These are phyloP conservation scores for Eurystomus gularis DNA, from an alignment of 2,113 vertebrate genomes.

Conservation along the genomic window DNA sequence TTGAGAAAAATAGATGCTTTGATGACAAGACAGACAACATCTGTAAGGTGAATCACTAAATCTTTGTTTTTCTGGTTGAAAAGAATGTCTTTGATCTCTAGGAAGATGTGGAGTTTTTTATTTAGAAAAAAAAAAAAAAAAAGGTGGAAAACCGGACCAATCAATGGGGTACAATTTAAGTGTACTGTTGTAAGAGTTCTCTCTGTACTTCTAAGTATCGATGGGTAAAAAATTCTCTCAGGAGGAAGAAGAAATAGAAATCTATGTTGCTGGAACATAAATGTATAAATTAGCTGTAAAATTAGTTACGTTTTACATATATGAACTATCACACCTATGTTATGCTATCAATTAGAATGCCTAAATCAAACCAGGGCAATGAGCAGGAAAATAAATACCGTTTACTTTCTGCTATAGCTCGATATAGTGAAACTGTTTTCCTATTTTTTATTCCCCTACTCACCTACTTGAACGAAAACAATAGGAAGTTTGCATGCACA, in stretches of 20 bases:
- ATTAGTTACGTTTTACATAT: neutral
- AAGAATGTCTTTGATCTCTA: conserved; percentile 44
- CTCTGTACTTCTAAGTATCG: neutral
- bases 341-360: neutral
- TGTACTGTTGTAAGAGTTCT: neutral
- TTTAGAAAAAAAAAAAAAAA: neutral
- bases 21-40: neutral
- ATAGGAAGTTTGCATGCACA: neutral
- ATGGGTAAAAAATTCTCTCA: neutral
- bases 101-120: neutral
- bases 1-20: conserved; percentile 4
- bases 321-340: neutral
- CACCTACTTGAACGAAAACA: neutral
- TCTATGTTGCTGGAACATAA: neutral
- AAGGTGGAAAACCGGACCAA: neutral
- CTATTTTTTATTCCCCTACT: neutral
- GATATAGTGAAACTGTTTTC: neutral
- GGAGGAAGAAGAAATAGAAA: neutral
- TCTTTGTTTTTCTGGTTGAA: conserved; percentile 21
- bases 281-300: neutral
- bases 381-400: neutral
- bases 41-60: conserved; percentile 48
- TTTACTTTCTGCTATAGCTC: neutral
- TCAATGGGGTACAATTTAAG: neutral
- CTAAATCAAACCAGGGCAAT: neutral